These are phyloP conservation scores for Serripes groenlandicus DNA, from an alignment of 2,888 invertebrate species.

Conservation along the genomic window DNA sequence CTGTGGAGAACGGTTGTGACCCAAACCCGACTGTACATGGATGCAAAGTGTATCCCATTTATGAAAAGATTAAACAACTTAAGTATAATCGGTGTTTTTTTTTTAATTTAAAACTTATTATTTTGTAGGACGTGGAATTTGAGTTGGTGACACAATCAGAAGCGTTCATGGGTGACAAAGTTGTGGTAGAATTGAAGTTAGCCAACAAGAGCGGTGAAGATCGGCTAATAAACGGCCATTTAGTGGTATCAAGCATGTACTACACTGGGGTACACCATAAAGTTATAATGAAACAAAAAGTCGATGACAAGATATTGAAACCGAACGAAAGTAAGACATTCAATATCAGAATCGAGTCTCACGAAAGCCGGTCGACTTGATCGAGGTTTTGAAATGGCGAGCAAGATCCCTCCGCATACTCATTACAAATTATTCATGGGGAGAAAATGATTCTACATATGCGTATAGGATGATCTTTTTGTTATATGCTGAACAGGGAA, in stretches of 20 bases:
- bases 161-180: slow-evolving; percentile 24
- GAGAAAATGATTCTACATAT: too few relatives aligned
- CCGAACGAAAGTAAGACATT: neutral
- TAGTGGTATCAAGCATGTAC: slow-evolving; percentile 17
- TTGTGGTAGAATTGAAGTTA: slow-evolving; percentile 1
- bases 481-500: too few relatives aligned
- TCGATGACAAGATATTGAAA: neutral
- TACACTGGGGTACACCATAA: slow-evolving; percentile 31
- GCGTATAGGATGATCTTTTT: too few relatives aligned
- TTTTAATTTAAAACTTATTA: too few relatives aligned
- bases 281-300: neutral
- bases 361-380: neutral
- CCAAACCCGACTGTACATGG: too few relatives aligned
- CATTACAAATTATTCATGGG: neutral
- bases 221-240: slow-evolving; percentile 11
- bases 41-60: too few relatives aligned
- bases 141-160: neutral
- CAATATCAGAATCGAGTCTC: too few relatives aligned
- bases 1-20: too few relatives aligned
- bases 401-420: neutral
- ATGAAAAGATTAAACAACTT: too few relatives aligned
- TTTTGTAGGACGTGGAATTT: slow-evolving; percentile 25
- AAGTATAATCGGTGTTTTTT: too few relatives aligned
- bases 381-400: neutral
- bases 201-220: slow-evolving; percentile 18